Evolutionary conservation across 2,797 vertebrate genomes (phyloP).

Genomic region (Danionella dracula): DNA sequence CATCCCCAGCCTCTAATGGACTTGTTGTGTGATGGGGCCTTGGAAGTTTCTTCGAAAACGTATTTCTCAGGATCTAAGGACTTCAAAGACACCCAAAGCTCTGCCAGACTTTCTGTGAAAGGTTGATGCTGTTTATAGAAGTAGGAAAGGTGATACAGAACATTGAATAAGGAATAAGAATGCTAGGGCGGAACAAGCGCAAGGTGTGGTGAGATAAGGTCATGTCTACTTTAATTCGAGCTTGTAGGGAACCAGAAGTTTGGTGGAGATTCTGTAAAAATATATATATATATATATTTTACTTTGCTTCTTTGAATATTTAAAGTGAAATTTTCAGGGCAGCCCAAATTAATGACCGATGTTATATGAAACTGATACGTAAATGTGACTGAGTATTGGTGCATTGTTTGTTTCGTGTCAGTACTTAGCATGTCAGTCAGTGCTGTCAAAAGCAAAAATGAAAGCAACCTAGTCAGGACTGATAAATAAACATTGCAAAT

Average conservation of each 20-base stretch:
- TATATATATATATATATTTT: too few relatives aligned
- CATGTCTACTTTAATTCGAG: constrained; percentile 21
- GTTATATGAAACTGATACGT: too few relatives aligned
- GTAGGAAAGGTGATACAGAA: constrained; percentile 32
- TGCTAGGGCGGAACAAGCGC: constrained; percentile 1
- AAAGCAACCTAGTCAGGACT: too few relatives aligned
- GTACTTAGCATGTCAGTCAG: too few relatives aligned
- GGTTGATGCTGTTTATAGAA: constrained; percentile 54
- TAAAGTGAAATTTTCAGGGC: not conserved
- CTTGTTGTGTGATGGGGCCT: constrained; percentile 33
- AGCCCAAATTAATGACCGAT: too few relatives aligned
- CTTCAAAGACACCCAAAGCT: constrained; percentile 24
- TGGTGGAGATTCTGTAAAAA: not conserved
- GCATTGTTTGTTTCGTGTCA: too few relatives aligned
- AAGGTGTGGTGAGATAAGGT: constrained; percentile 33
- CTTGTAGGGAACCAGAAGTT: not conserved
- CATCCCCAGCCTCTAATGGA: constrained; percentile 36
- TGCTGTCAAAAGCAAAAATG: too few relatives aligned
- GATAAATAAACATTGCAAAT: too few relatives aligned
- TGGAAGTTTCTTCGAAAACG: constrained; percentile 48
- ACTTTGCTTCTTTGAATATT: not conserved
- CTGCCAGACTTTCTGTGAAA: constrained; percentile 47
- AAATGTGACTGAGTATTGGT: too few relatives aligned
- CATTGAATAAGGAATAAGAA: constrained; percentile 39
- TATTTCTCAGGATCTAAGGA: not conserved